Conservation (phyloP, 2,113 vertebrate genomes). For the Hystrix brachyura region DNA sequence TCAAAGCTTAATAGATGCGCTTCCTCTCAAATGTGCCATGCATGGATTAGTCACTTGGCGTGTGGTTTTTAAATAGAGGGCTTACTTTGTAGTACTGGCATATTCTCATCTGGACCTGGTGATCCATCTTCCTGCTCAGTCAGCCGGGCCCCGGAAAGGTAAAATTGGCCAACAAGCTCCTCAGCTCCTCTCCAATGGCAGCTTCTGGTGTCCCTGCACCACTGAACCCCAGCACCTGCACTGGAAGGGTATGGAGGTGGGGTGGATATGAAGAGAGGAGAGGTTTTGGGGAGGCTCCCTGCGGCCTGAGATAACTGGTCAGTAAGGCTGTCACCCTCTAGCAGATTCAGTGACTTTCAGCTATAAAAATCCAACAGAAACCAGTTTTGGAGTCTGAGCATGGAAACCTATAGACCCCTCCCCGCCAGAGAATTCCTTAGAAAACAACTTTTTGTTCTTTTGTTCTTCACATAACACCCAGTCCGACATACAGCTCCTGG, state of each 20-base stretch:
- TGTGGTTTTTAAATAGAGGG: not conserved
- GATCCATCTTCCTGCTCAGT: not conserved
- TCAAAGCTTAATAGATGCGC: not conserved
- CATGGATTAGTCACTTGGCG: not conserved
- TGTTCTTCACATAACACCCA: not conserved
- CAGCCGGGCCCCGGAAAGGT: not conserved
- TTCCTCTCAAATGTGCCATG: not conserved
- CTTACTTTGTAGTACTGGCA: not conserved
- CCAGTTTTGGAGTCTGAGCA: not conserved
- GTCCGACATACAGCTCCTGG: not conserved
- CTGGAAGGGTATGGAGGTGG: too few species aligned
- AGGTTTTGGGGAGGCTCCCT: not conserved
- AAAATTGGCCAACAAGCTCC: not conserved
- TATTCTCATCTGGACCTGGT: not conserved
- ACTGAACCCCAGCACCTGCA: not conserved
- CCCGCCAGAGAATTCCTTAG: not conserved
- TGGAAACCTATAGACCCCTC: not conserved
- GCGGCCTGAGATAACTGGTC: not conserved
- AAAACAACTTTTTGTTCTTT: not conserved
- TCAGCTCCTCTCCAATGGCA: not conserved
- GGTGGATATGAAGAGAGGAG: not conserved
- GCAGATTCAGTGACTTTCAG: not conserved
- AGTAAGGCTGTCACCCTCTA: not conserved
- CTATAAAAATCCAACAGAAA: constrained; percentile 35
- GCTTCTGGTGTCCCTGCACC: not conserved